Conservation (phyloP, 2,797 vertebrate genomes). For the Alouatta caraya region DNA sequence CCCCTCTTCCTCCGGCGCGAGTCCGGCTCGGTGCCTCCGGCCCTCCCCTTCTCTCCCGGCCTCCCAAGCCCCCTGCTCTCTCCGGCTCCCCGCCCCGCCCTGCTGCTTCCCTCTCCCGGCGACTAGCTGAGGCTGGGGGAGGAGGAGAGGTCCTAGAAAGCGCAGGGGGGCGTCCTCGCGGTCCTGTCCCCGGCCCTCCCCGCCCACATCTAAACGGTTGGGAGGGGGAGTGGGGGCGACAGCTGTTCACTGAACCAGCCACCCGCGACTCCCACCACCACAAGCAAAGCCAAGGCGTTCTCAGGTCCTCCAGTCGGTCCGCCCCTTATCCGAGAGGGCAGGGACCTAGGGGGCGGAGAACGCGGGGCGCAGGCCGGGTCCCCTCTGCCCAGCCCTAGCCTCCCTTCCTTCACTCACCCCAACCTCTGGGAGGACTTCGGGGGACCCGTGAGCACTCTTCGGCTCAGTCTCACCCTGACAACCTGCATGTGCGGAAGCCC, state of each 20-base stretch:
- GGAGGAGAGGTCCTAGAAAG: not conserved
- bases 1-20: not conserved
- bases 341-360: not conserved
- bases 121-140: not conserved
- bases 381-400: not conserved
- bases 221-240: not conserved
- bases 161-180: not conserved
- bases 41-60: not conserved
- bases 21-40: slow-evolving; percentile 10
- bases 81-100: no score
- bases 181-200: not conserved
- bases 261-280: not conserved
- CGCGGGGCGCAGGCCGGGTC: not conserved
- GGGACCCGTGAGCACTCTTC: not conserved
- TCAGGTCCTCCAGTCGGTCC: not conserved
- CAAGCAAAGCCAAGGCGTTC: not conserved
- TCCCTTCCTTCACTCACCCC: not conserved
- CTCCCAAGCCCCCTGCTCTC: not conserved
- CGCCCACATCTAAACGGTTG: not conserved
- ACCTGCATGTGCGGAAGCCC: not conserved
- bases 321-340: not conserved
- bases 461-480: not conserved
- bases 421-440: not conserved
- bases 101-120: not conserved
- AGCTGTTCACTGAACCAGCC: not conserved